Conservation (phyloP, 2,797 vertebrate genomes). For the Staurois parvus region DNA sequence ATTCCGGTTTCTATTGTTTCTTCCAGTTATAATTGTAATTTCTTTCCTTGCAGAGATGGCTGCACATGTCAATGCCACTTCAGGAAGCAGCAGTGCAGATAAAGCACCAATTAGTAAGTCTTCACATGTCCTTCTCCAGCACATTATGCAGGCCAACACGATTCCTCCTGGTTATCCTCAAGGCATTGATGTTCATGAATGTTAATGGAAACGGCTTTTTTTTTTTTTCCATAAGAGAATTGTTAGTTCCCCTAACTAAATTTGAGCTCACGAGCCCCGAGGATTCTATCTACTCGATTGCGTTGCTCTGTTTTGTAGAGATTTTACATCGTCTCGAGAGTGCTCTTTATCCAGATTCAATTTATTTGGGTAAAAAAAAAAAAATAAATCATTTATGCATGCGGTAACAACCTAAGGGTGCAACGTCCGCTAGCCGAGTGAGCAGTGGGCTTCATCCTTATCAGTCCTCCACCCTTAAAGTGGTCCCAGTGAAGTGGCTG, state of each 20-base stretch:
- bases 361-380: not conserved
- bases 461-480: too few relatives aligned
- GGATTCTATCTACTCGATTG: not conserved
- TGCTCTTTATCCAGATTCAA: not conserved
- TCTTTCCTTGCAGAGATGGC: not conserved
- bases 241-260: not conserved
- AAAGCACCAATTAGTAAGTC: not conserved
- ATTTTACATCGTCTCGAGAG: not conserved
- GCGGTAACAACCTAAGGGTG: not conserved
- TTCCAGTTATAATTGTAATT: not conserved
- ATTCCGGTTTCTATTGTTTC: not conserved
- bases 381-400: not conserved
- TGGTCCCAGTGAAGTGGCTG: too few relatives aligned
- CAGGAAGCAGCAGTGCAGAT: not conserved
- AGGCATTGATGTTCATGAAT: constrained; percentile 1
- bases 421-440: too few relatives aligned
- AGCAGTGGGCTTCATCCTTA: too few relatives aligned
- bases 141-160: not conserved
- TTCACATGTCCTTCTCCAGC: not conserved
- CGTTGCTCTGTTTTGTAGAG: not conserved
- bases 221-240: not conserved
- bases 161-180: not conserved
- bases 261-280: not conserved
- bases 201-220: not conserved
- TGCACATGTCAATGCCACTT: constrained; percentile 1